Evolutionary conservation across 30 jellyfish, hydroid and myxozoan genomes (phyloP).

Genomic region (Aurelia sp.): DNA sequence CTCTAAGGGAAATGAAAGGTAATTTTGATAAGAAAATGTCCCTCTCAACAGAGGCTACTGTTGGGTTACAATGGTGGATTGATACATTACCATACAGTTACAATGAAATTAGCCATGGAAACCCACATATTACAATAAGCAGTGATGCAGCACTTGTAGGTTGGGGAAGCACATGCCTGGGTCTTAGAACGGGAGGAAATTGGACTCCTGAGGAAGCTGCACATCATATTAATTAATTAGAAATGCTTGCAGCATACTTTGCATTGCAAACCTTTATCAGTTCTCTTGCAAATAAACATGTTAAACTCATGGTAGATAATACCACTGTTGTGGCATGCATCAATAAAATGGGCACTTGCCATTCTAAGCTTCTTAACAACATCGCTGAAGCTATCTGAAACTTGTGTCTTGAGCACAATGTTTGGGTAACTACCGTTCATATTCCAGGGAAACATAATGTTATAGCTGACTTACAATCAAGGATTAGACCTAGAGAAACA

Average conservation of each 20-base stretch:
- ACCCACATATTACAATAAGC: constrained; percentile 22
- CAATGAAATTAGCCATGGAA: constrained; percentile 5
- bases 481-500: constrained; percentile 7
- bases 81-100: background rate
- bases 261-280: background rate
- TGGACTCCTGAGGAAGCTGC: too few species aligned
- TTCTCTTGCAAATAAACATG: constrained; percentile 30
- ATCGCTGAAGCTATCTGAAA: constrained; percentile 18
- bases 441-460: constrained; percentile 56
- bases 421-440: constrained; percentile 55
- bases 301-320: constrained; percentile 60
- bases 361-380: constrained; percentile 3
- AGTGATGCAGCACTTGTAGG: constrained; percentile 74
- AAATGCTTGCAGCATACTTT: too few species aligned
- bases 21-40: constrained; percentile 15
- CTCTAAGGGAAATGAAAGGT: constrained; percentile 22
- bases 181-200: constrained; percentile 16
- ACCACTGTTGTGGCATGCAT: constrained; percentile 64
- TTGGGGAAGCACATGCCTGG: constrained; percentile 56
- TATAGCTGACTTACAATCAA: constrained; percentile 47
- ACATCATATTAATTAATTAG: too few species aligned
- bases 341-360: constrained; percentile 63
- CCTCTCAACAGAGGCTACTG: constrained; percentile 2
- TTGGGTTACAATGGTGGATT: constrained; percentile 52
- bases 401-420: constrained; percentile 32